Evolutionary conservation across 1,140 invertebrate genomes (phyloP).

Genomic region (Leguminivora glycinivorella): DNA sequence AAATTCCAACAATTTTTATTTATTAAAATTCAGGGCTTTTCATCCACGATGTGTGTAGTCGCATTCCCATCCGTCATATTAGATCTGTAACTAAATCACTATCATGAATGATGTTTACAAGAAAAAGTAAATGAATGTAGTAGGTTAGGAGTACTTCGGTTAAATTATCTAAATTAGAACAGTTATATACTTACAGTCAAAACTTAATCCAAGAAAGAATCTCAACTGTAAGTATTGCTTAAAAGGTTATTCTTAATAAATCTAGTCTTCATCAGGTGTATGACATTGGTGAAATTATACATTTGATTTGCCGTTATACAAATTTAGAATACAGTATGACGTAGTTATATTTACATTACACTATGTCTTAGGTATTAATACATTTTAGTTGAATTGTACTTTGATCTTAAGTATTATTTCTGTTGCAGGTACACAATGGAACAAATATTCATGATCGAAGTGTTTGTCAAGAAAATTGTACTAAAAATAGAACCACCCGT

Average conservation of each 20-base stretch:
- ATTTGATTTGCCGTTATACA: too few species aligned
- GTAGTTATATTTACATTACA: too few species aligned
- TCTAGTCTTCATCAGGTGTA: neutral
- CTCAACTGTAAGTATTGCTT: neutral
- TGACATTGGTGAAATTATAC: too few species aligned
- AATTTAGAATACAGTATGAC: too few species aligned
- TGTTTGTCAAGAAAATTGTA: slow-evolving; percentile 69
- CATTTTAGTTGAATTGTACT: too few species aligned
- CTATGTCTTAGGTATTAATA: too few species aligned
- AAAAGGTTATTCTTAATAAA: too few species aligned
- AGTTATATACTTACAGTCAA: neutral
- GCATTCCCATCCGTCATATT: neutral
- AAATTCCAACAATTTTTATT: slow-evolving; percentile 28
- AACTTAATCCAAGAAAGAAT: neutral
- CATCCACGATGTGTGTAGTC: neutral
- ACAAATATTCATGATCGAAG: slow-evolving; percentile 74
- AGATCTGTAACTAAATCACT: neutral
- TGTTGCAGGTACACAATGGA: slow-evolving; percentile 53
- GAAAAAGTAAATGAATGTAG: neutral
- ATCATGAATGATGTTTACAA: neutral
- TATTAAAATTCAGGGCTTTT: neutral
- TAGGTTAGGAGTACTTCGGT: neutral
- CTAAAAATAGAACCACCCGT: slow-evolving; percentile 69
- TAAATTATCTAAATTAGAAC: neutral
- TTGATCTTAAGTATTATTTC: neutral